Base-by-base conservation (phyloP, 92 coral and sea anemone species). In the Palythoa grandiflora region DNA sequence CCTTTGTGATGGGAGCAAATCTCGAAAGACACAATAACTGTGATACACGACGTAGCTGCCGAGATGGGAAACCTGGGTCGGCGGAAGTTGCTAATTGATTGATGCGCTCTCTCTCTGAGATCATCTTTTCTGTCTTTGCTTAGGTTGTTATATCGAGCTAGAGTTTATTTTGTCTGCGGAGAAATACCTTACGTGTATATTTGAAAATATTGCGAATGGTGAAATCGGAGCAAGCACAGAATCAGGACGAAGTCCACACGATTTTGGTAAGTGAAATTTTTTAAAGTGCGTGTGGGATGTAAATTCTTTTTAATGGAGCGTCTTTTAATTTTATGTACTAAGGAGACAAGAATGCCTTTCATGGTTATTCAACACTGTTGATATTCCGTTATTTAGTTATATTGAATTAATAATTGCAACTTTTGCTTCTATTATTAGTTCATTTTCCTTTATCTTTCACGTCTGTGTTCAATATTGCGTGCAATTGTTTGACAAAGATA, bases 201-300 rank as follows among this genome's bases (percentile, higher is more conserved):
- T 53, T 16, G 80, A 53, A 54, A 65, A 77, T 77, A 70, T 77
- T 77, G 53, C 83, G 83, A 77, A 77, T 77, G 83, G 83, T 77
- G 65, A 77, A 77, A 77, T 77, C 83, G 47, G 83, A 77, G 83
- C 83, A 54, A 53, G 12, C 44, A 2, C 83, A 77, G 47, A 52
- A 10, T 77, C 68, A 37, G 83, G 83, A 77, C 83, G 83, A 77
- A 54, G 83, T 77, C 83, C 83, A 77, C 83, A 54, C 68, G 20
- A 37, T 77, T 77, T 53, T 77, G 83, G 83, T 77, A 38, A 77
- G 83, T 77, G 80, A 8, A 4, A 17, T 16, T 17, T 63, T 63
- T 21, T 17, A 21, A 17, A 17, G 3, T 2, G n/a, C 70, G 37
- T 63, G 35, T 63, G 37, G 17, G 17, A 63, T 16, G 6, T 21